A percentile compares a stretch with the other conserved stretches of the same genome.
Conservation (phyloP, 2,888 invertebrate genomes). For the Pasiphila rectangulata region DNA sequence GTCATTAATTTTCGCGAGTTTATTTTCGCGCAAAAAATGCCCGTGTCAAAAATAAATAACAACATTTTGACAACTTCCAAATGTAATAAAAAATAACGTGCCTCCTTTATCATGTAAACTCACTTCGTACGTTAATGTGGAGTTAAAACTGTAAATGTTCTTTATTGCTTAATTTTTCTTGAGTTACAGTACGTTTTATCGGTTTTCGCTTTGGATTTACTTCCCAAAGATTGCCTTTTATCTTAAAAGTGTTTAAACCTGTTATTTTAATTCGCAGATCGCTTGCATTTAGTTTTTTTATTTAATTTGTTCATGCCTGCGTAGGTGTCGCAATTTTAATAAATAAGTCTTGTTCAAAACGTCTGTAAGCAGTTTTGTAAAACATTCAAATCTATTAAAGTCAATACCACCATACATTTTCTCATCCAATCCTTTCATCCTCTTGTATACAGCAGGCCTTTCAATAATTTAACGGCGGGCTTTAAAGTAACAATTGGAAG, state of each 20-base stretch:
- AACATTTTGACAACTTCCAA: conserved; percentile 18
- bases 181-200: conserved; percentile 20
- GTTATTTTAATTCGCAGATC: background rate
- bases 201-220: conserved; percentile 17
- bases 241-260: background rate
- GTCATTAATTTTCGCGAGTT: conserved; percentile 13
- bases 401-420: conserved; percentile 14
- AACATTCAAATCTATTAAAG: conserved; percentile 10
- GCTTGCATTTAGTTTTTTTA: background rate
- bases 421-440: conserved; percentile 14
- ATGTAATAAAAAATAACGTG: conserved; percentile 19
- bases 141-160: conserved; percentile 25
- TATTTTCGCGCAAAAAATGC: conserved; percentile 15
- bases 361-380: background rate
- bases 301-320: background rate
- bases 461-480: conserved; percentile 20
- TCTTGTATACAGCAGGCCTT: conserved; percentile 14
- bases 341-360: background rate
- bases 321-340: no score
- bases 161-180: conserved; percentile 33
- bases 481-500: conserved; percentile 25
- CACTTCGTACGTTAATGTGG: conserved; percentile 27
- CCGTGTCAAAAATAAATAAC: conserved; percentile 18
- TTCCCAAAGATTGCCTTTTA: conserved; percentile 2
- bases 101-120: conserved; percentile 25